A percentile compares a stretch with the other conserved stretches of the same genome.
Evolutionary conservation across 2,113 vertebrate species (phyloP).

Genomic region (Zosterops pallidus): DNA sequence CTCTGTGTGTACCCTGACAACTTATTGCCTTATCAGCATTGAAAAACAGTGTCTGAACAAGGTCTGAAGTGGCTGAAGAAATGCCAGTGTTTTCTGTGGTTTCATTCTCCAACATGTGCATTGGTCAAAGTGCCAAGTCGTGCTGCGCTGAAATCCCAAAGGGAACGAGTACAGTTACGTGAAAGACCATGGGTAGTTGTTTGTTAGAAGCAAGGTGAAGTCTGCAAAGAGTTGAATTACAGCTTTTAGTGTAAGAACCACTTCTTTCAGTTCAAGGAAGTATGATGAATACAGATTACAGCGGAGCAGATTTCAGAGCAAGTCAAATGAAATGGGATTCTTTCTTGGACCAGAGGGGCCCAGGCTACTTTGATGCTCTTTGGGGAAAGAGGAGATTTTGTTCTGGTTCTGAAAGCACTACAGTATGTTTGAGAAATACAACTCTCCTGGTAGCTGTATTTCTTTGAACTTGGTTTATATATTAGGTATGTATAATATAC

Average conservation of each 20-base stretch:
- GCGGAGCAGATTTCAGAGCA: neutral
- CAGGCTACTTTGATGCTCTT: neutral
- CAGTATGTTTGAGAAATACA: neutral
- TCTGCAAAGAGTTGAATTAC: neutral
- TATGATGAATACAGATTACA: neutral
- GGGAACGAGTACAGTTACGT: accelerated
- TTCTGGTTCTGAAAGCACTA: neutral
- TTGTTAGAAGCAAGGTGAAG: neutral
- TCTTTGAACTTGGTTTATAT: neutral
- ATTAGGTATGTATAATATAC: neutral
- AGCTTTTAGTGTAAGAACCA: neutral
- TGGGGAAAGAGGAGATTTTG: neutral
- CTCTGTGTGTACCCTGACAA: neutral
- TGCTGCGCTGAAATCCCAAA: neutral
- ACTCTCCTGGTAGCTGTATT: neutral
- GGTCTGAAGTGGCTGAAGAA: neutral
- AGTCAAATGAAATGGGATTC: neutral
- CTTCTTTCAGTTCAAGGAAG: neutral
- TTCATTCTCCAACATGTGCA: neutral
- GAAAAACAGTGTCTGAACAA: neutral
- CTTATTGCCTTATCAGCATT: neutral
- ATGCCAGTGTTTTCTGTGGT: neutral
- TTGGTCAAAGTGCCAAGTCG: neutral
- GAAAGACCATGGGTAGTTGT: neutral
- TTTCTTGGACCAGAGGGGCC: neutral